phyloP scores from a whole-genome alignment of 2,888 invertebrate genomes.

The Drosophila parthenogenetica region DNA sequence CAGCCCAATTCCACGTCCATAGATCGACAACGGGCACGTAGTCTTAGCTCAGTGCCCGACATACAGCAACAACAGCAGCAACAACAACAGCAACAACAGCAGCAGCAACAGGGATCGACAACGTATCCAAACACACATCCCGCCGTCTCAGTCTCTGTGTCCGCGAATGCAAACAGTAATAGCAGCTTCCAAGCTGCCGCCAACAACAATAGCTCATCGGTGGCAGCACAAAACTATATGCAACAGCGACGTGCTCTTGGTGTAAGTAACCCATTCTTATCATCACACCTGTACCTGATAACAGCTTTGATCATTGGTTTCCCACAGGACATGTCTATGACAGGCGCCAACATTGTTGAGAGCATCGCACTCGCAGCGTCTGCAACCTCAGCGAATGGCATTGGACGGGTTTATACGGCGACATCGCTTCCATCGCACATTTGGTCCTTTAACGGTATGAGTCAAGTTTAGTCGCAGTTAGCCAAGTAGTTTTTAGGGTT shows the following conservation, averaged over 20 bases:
- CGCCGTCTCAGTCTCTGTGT: slow-evolving; percentile 62
- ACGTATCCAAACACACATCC: slow-evolving; percentile 80
- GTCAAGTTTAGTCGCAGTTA: not conserved
- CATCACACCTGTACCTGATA: not conserved
- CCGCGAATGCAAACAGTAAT: slow-evolving; percentile 70
- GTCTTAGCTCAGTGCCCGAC: slow-evolving; percentile 93
- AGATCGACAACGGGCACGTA: slow-evolving; percentile 93
- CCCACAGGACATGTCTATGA: slow-evolving; percentile 76
- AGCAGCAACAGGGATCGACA: slow-evolving; percentile 73
- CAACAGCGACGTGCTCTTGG: slow-evolving; percentile 73
- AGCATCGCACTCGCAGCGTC: slow-evolving; percentile 83
- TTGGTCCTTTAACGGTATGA: slow-evolving; percentile 95
- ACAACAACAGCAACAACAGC: slow-evolving; percentile 60
- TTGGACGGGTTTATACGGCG: slow-evolving; percentile 93
- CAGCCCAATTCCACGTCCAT: slow-evolving; percentile 84
- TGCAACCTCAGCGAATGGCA: slow-evolving; percentile 84
- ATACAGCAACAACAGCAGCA: slow-evolving; percentile 85
- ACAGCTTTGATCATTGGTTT: not conserved
- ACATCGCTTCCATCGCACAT: slow-evolving; percentile 96
- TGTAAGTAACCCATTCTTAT: slow-evolving; percentile 27
- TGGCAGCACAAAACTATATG: slow-evolving; percentile 70
- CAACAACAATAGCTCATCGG: slow-evolving; percentile 74
- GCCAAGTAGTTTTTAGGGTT: not conserved
- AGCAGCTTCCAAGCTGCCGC: slow-evolving; percentile 61
- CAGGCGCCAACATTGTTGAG: slow-evolving; percentile 83